These are phyloP conservation scores for Fundulus diaphanus DNA, from an alignment of 2,797 vertebrate genomes.

Conservation along the genomic window DNA sequence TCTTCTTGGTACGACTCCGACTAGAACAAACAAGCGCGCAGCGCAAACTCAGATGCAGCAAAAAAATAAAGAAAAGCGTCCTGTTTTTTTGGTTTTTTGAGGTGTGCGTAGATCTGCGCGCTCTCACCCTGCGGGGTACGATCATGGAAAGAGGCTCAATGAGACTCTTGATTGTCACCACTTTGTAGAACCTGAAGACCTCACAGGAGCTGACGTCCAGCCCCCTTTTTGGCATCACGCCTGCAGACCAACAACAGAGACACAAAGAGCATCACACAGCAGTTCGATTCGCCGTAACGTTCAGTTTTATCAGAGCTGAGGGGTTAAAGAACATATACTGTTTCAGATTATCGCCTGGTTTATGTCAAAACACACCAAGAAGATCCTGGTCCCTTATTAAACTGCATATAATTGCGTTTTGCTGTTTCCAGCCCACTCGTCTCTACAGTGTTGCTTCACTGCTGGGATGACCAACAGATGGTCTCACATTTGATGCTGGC, in stretches of 20 bases:
- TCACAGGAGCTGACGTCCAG: conserved; percentile 91
- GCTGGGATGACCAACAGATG: too few species aligned
- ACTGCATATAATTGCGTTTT: too few species aligned
- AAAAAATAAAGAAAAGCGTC: too few species aligned
- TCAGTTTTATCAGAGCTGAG: background rate
- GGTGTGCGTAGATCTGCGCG: background rate
- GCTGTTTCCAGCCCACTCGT: too few species aligned
- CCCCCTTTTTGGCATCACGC: conserved; percentile 93
- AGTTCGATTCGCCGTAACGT: background rate
- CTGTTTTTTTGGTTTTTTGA: too few species aligned
- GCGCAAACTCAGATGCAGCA: background rate
- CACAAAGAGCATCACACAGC: background rate
- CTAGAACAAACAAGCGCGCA: conserved; percentile 70
- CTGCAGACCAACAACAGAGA: conserved; percentile 67
- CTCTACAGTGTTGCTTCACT: too few species aligned
- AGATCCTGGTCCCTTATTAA: too few species aligned
- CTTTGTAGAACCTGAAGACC: conserved; percentile 94
- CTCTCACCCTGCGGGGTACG: conserved; percentile 90
- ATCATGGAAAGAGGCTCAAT: conserved; percentile 95
- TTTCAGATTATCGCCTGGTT: too few species aligned
- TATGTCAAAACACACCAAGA: too few species aligned
- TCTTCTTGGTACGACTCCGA: conserved; percentile 94
- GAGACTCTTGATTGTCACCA: conserved; percentile 89
- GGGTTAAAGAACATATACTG: background rate
- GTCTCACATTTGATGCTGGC: too few species aligned